A percentile compares a stretch with the other conserved stretches of the same genome.
These are phyloP conservation scores for Lepidothrix coronata DNA, from an alignment of 2,113 vertebrate genomes.

Conservation along the genomic window DNA sequence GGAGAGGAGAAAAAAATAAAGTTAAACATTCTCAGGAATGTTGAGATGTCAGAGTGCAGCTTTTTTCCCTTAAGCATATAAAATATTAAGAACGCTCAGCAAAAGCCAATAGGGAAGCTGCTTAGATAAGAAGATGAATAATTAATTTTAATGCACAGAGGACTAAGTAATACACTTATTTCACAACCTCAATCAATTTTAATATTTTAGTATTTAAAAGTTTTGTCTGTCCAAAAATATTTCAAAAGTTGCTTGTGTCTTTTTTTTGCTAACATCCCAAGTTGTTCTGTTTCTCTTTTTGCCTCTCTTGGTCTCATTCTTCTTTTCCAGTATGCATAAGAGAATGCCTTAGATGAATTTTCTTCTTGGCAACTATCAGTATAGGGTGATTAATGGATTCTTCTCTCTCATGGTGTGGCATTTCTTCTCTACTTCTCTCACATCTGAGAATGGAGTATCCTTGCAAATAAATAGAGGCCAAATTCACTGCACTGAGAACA, in stretches of 20 bases:
- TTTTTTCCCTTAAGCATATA: slow-evolving; percentile 69
- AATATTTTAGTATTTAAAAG: slow-evolving; percentile 76
- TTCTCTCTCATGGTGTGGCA: not conserved
- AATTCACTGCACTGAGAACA: not conserved
- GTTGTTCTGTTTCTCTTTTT: not conserved
- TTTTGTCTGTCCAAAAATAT: slow-evolving; percentile 44
- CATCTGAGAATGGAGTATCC: not conserved
- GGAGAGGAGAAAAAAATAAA: slow-evolving; percentile 20
- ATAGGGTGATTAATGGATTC: not conserved
- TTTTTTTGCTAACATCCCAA: slow-evolving; percentile 15
- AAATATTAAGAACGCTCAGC: slow-evolving; percentile 74
- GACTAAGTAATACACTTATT: slow-evolving; percentile 73
- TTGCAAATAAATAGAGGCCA: not conserved
- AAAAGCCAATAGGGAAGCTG: slow-evolving; percentile 71
- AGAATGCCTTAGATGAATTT: not conserved
- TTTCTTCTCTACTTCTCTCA: not conserved
- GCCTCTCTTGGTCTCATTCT: not conserved
- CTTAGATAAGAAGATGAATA: slow-evolving; percentile 76
- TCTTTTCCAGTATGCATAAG: not conserved
- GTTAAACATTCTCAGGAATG: slow-evolving; percentile 48
- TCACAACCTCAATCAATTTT: slow-evolving; percentile 76
- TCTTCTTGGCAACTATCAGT: not conserved
- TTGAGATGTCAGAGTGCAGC: slow-evolving; percentile 68
- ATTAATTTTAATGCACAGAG: slow-evolving; percentile 76
- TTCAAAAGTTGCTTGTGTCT: slow-evolving; percentile 54